Evolutionary conservation across 2,888 invertebrate species (phyloP).

Genomic region (Nymphalis urticae): DNA sequence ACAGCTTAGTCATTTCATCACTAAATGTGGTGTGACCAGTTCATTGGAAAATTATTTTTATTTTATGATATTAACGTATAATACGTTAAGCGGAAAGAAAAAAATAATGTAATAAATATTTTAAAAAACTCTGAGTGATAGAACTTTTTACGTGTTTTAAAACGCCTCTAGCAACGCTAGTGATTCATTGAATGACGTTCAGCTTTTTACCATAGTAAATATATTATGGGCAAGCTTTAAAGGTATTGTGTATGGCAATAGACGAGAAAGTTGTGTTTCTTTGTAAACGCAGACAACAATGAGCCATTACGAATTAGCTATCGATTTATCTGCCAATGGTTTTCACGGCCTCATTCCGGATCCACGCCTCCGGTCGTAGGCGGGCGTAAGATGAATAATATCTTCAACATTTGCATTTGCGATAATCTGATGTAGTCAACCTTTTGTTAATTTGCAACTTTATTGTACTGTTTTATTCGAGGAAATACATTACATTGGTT

Average conservation of each 20-base stretch:
- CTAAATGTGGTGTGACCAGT: neutral
- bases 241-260: conserved; percentile 61
- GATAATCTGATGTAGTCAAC: conserved; percentile 28
- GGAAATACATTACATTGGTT: neutral
- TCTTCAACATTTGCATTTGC: conserved; percentile 42
- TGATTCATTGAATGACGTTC: conserved; percentile 17
- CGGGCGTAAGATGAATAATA: conserved; percentile 46
- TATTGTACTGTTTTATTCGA: neutral
- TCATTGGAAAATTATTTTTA: neutral
- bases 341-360: conserved; percentile 56
- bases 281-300: conserved; percentile 78
- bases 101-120: neutral
- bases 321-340: conserved; percentile 75
- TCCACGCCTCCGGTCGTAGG: conserved; percentile 51
- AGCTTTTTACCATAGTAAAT: conserved; percentile 24
- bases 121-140: neutral
- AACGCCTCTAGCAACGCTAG: neutral
- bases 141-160: neutral
- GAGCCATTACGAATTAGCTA: conserved; percentile 76
- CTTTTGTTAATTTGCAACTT: conserved; percentile 29
- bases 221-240: conserved; percentile 21
- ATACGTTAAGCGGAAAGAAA: neutral
- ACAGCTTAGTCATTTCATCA: conserved; percentile 15
- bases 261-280: conserved; percentile 73
- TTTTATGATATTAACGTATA: too few relatives aligned